A percentile compares a stretch with the other conserved stretches of the same genome.
Conservation (phyloP, 2,888 invertebrate species). For the Oscheius sp. region DNA sequence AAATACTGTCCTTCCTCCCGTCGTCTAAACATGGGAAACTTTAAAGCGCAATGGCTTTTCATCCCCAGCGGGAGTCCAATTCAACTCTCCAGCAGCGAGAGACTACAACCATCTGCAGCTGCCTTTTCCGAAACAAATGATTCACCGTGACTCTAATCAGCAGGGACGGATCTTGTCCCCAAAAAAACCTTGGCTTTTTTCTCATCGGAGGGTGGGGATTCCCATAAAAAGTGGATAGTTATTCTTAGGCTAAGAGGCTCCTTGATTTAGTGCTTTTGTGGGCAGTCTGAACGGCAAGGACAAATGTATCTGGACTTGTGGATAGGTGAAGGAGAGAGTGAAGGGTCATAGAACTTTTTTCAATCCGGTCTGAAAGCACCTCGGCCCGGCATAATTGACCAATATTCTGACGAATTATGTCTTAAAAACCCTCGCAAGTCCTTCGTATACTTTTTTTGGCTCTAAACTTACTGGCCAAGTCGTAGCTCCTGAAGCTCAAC, state of each 20-base stretch:
- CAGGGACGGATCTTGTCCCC: too few relatives aligned
- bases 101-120: slow-evolving; percentile 12
- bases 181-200: too few relatives aligned
- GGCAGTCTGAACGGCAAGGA: background rate
- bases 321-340: background rate
- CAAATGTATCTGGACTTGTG: background rate
- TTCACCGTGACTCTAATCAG: background rate
- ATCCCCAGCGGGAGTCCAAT: slow-evolving; percentile 21
- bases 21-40: background rate
- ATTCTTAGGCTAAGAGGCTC: background rate
- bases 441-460: too few relatives aligned
- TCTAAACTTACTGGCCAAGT: slow-evolving; percentile 59
- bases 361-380: background rate
- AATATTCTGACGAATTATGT: too few relatives aligned
- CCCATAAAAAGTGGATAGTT: background rate
- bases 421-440: too few relatives aligned
- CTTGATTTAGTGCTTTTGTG: slow-evolving; percentile 24
- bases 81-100: too few relatives aligned
- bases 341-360: background rate
- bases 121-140: background rate
- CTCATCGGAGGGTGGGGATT: too few relatives aligned
- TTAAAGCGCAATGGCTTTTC: slow-evolving; percentile 21
- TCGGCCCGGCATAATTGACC: slow-evolving; percentile 4
- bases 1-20: background rate
- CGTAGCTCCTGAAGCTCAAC: slow-evolving; percentile 60